Percentiles rank a stretch among this genome's conserved stretches.
Conservation (phyloP, 2,797 vertebrate genomes). For the Enteromius afrohamiltoni region DNA sequence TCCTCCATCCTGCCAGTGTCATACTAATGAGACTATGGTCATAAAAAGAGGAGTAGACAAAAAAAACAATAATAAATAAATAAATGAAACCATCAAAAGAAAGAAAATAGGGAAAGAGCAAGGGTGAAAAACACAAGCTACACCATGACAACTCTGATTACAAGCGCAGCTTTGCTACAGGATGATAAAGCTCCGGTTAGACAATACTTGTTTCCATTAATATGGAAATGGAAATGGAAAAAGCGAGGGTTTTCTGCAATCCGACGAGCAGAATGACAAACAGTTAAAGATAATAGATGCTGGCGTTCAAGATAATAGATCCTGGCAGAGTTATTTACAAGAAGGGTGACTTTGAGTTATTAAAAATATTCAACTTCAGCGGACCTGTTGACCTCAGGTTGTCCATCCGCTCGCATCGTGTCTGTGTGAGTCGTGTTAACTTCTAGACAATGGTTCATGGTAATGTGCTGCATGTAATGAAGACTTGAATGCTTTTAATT, state of each 20-base stretch:
- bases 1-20: constrained; percentile 21
- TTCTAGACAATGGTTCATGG: neutral
- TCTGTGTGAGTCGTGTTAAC: neutral
- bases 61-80: neutral
- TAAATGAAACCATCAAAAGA: neutral
- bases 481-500: constrained; percentile 13
- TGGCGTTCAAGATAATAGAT: constrained; percentile 43
- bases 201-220: constrained; percentile 65
- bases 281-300: constrained; percentile 51
- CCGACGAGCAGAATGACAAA: constrained; percentile 53
- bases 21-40: constrained; percentile 43
- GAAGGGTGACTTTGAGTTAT: constrained; percentile 21
- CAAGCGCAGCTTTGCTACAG: constrained; percentile 44
- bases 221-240: constrained; percentile 72
- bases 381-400: constrained; percentile 26
- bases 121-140: constrained; percentile 24
- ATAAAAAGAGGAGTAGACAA: constrained; percentile 49
- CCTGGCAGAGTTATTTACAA: constrained; percentile 53
- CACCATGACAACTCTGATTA: constrained; percentile 50
- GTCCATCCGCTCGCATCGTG: neutral
- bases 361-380: constrained; percentile 7
- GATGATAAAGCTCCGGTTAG: constrained; percentile 61
- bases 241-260: constrained; percentile 59
- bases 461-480: constrained; percentile 10
- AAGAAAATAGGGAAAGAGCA: constrained; percentile 7